phyloP scores from a whole-genome alignment of 1,140 invertebrate genomes.

The Drepana arcuata region DNA sequence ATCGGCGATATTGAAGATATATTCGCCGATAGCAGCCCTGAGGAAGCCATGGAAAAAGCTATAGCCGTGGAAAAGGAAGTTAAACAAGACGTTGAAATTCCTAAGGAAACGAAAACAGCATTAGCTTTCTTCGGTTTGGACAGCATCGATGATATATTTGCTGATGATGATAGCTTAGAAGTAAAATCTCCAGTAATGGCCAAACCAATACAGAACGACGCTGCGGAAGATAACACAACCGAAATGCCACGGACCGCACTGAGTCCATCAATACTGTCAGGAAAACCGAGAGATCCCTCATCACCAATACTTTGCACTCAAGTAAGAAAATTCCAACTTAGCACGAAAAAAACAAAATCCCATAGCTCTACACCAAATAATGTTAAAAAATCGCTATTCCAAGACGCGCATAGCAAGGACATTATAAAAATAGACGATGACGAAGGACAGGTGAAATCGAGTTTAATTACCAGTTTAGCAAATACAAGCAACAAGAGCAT shows the following conservation, averaged over 20 bases:
- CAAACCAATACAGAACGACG: too few species aligned
- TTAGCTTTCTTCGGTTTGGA: conserved; percentile 56
- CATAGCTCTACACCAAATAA: conserved; percentile 22
- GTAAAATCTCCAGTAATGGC: conserved; percentile 3
- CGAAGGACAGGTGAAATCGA: conserved; percentile 6
- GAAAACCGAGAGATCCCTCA: conserved; percentile 19
- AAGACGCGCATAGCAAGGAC: conserved; percentile 1
- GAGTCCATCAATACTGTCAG: conserved; percentile 56
- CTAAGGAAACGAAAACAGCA: conserved; percentile 27
- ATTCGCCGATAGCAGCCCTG: conserved; percentile 40
- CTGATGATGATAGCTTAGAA: conserved; percentile 19
- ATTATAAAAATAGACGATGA: background rate
- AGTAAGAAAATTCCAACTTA: conserved; percentile 29
- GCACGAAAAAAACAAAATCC: conserved; percentile 23
- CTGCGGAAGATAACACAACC: too few species aligned
- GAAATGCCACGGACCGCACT: too few species aligned
- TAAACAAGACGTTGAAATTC: conserved; percentile 6
- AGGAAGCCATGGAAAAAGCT: background rate
- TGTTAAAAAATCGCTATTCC: conserved; percentile 15
- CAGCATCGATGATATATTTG: conserved; percentile 63
- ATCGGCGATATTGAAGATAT: conserved; percentile 58
- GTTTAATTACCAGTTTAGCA: conserved; percentile 4
- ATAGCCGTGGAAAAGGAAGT: conserved; percentile 10
- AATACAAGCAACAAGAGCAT: conserved; percentile 39
- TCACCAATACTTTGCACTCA: conserved; percentile 52